A percentile compares a stretch with the other conserved stretches of the same genome.
These are phyloP conservation scores for Ctenicera cuprea DNA, from an alignment of 2,888 invertebrate genomes.

Conservation along the genomic window DNA sequence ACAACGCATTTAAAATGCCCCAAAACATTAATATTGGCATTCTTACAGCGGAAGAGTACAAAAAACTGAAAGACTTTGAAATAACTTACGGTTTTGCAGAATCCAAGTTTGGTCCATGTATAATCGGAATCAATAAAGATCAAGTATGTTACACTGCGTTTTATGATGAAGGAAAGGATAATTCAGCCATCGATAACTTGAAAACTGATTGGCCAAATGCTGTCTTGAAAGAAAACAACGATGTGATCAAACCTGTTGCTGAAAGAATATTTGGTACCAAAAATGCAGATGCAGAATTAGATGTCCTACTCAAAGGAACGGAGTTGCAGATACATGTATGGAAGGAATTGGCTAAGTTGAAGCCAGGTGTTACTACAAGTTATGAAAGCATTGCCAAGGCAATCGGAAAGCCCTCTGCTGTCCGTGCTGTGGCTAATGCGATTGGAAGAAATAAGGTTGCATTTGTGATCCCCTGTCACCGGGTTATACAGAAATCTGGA, in stretches of 20 bases:
- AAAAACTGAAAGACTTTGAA: slow-evolving; percentile 57
- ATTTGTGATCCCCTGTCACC: slow-evolving; percentile 69
- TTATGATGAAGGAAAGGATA: slow-evolving; percentile 59
- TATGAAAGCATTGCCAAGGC: slow-evolving; percentile 67
- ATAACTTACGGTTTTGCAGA: slow-evolving; percentile 60
- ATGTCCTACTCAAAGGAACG: slow-evolving; percentile 65
- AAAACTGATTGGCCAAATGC: slow-evolving; percentile 63
- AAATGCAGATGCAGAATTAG: slow-evolving; percentile 49
- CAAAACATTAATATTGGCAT: slow-evolving; percentile 9
- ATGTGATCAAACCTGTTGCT: slow-evolving; percentile 51
- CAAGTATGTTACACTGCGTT: slow-evolving; percentile 62
- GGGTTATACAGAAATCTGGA: slow-evolving; percentile 67
- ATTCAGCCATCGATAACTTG: slow-evolving; percentile 58
- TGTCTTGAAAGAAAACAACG: slow-evolving; percentile 57
- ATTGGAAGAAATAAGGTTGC: slow-evolving; percentile 67
- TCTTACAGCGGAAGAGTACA: slow-evolving; percentile 40
- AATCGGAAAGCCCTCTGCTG: slow-evolving; percentile 66
- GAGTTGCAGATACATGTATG: slow-evolving; percentile 67
- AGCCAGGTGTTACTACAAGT: slow-evolving; percentile 64
- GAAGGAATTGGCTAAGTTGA: slow-evolving; percentile 64
- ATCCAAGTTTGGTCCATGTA: slow-evolving; percentile 63
- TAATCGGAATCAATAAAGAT: slow-evolving; percentile 59
- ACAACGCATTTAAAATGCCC: no score
- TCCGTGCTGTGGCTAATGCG: slow-evolving; percentile 68
- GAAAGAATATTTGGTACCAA: slow-evolving; percentile 58